phyloP scores from a whole-genome alignment of 2,888 invertebrate species.

The Steinernema hermaphroditum region DNA sequence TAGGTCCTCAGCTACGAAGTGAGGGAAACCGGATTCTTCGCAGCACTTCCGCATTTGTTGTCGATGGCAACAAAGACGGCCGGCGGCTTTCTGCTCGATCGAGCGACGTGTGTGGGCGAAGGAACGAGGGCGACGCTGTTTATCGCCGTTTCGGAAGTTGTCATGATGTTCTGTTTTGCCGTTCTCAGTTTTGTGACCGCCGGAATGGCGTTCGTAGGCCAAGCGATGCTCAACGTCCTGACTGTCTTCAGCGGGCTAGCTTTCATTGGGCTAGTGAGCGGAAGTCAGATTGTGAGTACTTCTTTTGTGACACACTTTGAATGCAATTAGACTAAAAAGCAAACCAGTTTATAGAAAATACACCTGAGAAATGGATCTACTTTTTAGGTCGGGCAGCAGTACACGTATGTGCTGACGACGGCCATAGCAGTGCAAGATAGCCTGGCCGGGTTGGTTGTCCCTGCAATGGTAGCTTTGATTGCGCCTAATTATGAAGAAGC shows the following conservation, averaged over 20 bases:
- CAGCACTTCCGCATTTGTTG: not conserved
- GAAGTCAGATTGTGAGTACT: conserved; percentile 15
- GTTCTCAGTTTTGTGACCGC: not conserved
- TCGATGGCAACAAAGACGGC: not conserved
- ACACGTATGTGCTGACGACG: conserved; percentile 32
- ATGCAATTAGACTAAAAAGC: no score
- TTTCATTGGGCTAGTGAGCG: conserved; percentile 15
- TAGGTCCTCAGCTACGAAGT: not conserved
- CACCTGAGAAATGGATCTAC: not conserved
- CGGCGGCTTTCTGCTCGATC: not conserved
- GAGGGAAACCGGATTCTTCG: not conserved
- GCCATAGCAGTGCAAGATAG: conserved; percentile 24
- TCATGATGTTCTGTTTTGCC: not conserved
- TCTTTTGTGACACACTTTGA: no score
- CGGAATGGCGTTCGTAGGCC: conserved; percentile 2
- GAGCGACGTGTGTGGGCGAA: not conserved
- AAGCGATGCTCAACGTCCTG: conserved; percentile 1
- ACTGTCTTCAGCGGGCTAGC: conserved; percentile 16
- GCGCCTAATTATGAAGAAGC: conserved; percentile 7
- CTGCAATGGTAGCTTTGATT: conserved; percentile 1
- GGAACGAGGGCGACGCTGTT: not conserved
- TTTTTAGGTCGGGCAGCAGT: conserved; percentile 31
- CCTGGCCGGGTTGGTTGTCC: conserved; percentile 32
- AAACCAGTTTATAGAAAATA: not conserved
- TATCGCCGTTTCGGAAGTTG: not conserved